phyloP scores from a whole-genome alignment of 2,113 vertebrate species.

The Axis porcinus region DNA sequence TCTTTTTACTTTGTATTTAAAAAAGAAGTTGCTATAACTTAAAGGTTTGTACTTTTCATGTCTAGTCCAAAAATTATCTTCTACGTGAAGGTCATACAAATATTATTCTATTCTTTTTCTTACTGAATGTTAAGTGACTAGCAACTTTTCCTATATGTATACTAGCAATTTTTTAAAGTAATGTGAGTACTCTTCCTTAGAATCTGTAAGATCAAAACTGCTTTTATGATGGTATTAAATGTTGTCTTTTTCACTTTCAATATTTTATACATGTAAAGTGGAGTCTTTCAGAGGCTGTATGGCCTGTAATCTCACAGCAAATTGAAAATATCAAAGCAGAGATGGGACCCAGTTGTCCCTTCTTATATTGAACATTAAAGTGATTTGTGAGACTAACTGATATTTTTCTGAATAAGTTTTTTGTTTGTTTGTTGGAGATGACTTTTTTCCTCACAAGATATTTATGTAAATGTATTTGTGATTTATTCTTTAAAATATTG shows the following conservation, averaged over 20 bases:
- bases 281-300: neutral
- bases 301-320: neutral
- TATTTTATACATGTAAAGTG: neutral
- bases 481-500: neutral
- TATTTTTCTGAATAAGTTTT: neutral
- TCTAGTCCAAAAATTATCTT: neutral
- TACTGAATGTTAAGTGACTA: neutral
- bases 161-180: neutral
- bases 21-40: neutral
- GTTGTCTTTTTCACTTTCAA: neutral
- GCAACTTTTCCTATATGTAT: neutral
- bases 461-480: neutral
- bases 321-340: neutral
- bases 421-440: neutral
- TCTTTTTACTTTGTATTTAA: constrained; percentile 24
- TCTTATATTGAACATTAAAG: neutral
- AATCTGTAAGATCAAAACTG: neutral
- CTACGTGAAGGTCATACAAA: neutral
- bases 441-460: neutral
- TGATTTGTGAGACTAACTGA: neutral
- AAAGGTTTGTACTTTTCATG: neutral
- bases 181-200: neutral
- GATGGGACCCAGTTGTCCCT: neutral
- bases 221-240: neutral
- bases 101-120: neutral